Evolutionary conservation across 2,888 invertebrate genomes (phyloP).

Genomic region (Coleophora flavipennella): DNA sequence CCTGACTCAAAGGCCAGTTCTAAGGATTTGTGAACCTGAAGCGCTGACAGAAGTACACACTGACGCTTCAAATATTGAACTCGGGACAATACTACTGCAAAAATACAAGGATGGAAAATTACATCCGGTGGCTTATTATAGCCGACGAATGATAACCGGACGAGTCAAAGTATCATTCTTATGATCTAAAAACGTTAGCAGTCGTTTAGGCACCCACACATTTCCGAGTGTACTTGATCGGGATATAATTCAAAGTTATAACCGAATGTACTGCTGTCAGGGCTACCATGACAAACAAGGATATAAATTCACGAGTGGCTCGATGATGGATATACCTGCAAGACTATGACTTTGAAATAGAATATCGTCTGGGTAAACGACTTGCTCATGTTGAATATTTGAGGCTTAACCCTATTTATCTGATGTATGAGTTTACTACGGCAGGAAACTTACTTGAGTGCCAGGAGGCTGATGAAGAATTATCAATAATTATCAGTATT

Average conservation of each 20-base stretch:
- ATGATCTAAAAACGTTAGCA: not conserved
- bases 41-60: conserved; percentile 13
- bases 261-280: not conserved
- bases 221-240: too few relatives aligned
- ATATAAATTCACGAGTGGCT: not conserved
- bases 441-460: too few relatives aligned
- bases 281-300: not conserved
- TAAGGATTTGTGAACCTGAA: conserved; percentile 11
- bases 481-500: too few relatives aligned
- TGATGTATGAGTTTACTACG: too few relatives aligned
- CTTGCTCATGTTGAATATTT: too few relatives aligned
- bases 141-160: conserved; percentile 8
- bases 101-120: conserved; percentile 7
- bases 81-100: not conserved
- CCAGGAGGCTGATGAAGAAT: too few relatives aligned
- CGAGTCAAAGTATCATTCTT: not conserved
- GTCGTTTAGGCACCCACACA: not conserved
- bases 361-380: too few relatives aligned
- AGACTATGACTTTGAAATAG: too few relatives aligned
- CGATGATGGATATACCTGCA: not conserved
- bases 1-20: conserved; percentile 6
- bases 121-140: conserved; percentile 14
- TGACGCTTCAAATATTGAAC: conserved; percentile 16
- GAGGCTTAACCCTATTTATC: too few relatives aligned
- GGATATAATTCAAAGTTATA: not conserved